Evolutionary conservation across 2,888 invertebrate genomes (phyloP).

Genomic region (Amiota mariae): DNA sequence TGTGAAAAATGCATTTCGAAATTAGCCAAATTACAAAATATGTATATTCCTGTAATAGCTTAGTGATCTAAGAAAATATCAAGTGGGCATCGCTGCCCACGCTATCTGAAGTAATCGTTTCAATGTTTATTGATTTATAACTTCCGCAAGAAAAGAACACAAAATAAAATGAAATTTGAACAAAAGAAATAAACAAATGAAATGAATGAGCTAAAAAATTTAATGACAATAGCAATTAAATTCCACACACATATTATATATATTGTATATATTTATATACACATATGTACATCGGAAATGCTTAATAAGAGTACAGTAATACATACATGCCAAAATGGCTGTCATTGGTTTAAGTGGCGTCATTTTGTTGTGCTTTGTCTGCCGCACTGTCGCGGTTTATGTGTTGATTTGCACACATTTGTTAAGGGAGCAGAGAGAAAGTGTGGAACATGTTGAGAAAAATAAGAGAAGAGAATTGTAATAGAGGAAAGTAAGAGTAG

Average conservation of each 20-base stretch:
- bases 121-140: constrained; percentile 5
- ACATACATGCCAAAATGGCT: background rate
- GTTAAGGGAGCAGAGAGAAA: too few species aligned
- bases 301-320: too few species aligned
- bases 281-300: too few species aligned
- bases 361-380: background rate
- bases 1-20: background rate
- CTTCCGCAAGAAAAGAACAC: background rate
- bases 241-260: background rate
- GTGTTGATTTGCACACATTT: too few species aligned
- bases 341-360: background rate
- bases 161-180: background rate
- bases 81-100: background rate
- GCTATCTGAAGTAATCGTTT: background rate
- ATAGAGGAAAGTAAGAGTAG: too few species aligned
- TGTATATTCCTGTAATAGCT: too few species aligned
- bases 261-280: background rate
- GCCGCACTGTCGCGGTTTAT: too few species aligned
- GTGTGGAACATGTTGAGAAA: too few species aligned
- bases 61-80: background rate
- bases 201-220: constrained; percentile 20
- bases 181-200: constrained; percentile 1
- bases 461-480: too few species aligned
- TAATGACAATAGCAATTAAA: constrained; percentile 44
- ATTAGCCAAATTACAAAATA: background rate